Percentiles rank a stretch among this genome's conserved stretches.
phyloP scores from a whole-genome alignment of 2,888 invertebrate species.

The Junonia oenone region DNA sequence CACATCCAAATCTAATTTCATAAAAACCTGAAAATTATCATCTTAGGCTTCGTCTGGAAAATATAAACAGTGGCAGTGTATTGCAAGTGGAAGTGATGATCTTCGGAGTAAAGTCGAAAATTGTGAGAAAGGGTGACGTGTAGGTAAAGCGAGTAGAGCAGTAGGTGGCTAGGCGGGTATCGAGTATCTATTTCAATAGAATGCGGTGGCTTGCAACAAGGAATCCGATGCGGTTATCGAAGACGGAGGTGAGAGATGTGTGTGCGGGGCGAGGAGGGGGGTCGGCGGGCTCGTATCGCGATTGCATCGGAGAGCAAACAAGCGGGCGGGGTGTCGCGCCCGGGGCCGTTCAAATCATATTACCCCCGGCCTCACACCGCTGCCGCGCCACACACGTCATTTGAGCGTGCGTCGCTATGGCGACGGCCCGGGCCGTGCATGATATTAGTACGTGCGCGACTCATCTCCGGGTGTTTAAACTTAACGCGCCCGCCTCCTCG shows the following conservation, averaged over 20 bases:
- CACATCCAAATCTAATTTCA: background rate
- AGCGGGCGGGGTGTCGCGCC: conserved; percentile 70
- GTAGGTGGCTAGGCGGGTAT: conserved; percentile 57
- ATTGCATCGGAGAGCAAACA: conserved; percentile 80
- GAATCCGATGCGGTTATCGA: conserved; percentile 78
- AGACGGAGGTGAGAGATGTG: conserved; percentile 72
- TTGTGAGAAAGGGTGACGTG: conserved; percentile 42
- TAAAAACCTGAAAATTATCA: background rate
- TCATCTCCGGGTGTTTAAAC: conserved; percentile 77
- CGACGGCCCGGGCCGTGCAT: conserved; percentile 82
- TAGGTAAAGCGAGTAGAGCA: conserved; percentile 51
- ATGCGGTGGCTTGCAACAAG: conserved; percentile 74
- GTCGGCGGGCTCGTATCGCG: conserved; percentile 65
- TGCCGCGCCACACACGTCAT: conserved; percentile 81
- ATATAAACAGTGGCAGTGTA: background rate
- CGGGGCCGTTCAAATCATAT: conserved; percentile 76
- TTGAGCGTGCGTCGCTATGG: conserved; percentile 84
- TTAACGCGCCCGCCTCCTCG: conserved; percentile 58
- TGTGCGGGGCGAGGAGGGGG: conserved; percentile 47
- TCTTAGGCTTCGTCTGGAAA: background rate
- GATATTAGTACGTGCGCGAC: conserved; percentile 75
- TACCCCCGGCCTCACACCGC: conserved; percentile 71
- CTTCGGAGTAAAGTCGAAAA: conserved; percentile 1
- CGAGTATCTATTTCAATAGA: conserved; percentile 73
- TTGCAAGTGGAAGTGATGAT: conserved; percentile 3